Conservation (phyloP, 2,888 invertebrate genomes). For the Eupithecia abbreviata region DNA sequence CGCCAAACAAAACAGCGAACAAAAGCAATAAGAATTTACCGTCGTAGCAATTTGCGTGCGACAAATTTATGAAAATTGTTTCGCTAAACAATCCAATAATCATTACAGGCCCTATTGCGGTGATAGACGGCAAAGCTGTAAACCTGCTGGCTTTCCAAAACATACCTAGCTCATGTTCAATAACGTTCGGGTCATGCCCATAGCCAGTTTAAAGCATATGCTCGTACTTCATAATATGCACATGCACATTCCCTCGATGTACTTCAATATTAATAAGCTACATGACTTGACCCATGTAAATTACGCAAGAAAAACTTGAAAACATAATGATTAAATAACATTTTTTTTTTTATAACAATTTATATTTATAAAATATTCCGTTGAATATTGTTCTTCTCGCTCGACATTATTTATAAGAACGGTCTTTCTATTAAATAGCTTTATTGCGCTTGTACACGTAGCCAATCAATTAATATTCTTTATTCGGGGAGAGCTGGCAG, state of each 20-base stretch:
- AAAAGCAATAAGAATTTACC: background rate
- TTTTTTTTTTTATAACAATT: no score
- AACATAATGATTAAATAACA: no score
- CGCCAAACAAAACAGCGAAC: background rate
- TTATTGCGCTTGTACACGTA: background rate
- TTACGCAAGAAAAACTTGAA: no score
- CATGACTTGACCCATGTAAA: no score
- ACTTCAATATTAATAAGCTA: background rate
- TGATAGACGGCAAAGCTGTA: background rate
- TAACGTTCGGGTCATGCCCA: background rate
- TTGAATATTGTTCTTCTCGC: background rate
- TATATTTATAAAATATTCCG: background rate
- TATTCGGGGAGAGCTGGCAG: background rate
- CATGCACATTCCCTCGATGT: background rate
- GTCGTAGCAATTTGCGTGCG: background rate
- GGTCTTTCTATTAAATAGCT: background rate
- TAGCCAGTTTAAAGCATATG: background rate
- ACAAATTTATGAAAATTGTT: slow-evolving; percentile 4
- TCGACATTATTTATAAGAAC: background rate
- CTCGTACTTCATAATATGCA: no score
- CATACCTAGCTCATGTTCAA: background rate
- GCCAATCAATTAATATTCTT: slow-evolving; percentile 32
- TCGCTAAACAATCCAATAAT: slow-evolving; percentile 3
- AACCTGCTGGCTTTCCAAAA: background rate
- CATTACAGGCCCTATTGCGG: background rate